Evolutionary conservation across 2,113 vertebrate genomes (phyloP).

Genomic region (Psilopsiagon aurifrons): DNA sequence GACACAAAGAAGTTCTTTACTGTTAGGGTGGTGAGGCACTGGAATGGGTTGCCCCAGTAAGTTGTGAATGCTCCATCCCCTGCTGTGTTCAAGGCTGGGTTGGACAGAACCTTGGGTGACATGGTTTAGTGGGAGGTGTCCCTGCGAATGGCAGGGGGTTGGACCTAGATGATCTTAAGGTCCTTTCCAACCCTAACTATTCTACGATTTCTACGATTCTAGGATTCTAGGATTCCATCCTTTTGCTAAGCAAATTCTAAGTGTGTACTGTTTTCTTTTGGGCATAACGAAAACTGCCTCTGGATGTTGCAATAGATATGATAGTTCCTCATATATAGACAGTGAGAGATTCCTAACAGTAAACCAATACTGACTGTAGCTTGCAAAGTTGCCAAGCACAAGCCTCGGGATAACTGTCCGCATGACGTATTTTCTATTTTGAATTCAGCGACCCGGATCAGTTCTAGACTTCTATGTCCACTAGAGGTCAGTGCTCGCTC

Average conservation of each 20-base stretch:
- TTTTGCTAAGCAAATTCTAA: neutral
- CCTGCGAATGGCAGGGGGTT: neutral
- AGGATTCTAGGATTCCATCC: neutral
- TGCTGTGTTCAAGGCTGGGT: neutral
- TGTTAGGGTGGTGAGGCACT: no score
- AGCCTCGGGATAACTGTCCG: neutral
- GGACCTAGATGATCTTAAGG: neutral
- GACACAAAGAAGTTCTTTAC: no score
- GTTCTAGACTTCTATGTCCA: neutral
- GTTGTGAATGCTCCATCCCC: no score
- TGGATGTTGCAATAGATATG: neutral
- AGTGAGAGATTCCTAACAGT: neutral
- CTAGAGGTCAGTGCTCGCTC: conserved; percentile 41
- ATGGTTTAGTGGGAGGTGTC: neutral
- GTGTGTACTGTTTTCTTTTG: neutral
- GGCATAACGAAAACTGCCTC: neutral
- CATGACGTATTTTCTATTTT: neutral
- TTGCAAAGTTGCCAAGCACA: neutral
- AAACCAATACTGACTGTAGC: neutral
- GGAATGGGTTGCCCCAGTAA: no score
- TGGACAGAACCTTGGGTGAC: no score
- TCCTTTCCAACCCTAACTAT: neutral
- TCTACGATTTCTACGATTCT: neutral
- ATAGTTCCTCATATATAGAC: neutral
- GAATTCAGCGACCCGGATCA: neutral